These are phyloP conservation scores for Alcis repandata DNA, from an alignment of 2,888 invertebrate genomes.

Conservation along the genomic window DNA sequence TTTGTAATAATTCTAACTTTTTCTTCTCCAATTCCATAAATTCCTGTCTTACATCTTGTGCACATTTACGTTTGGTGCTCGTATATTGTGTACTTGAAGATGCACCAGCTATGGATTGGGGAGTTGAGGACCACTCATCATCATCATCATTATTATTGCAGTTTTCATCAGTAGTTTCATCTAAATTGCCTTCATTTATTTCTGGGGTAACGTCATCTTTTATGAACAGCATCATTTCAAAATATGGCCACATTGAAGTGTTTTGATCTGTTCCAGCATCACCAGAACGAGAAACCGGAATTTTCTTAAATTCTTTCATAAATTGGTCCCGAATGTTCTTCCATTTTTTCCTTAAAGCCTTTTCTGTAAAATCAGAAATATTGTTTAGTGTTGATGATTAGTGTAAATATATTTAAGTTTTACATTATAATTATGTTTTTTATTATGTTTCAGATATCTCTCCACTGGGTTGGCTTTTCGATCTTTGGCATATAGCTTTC, in stretches of 20 bases:
- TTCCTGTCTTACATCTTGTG: slow-evolving; percentile 51
- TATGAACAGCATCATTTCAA: slow-evolving; percentile 12
- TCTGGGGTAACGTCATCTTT: slow-evolving; percentile 28
- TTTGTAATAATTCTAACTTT: slow-evolving; percentile 52
- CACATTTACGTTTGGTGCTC: slow-evolving; percentile 51
- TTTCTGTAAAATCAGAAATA: slow-evolving; percentile 42
- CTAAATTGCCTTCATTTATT: slow-evolving; percentile 21
- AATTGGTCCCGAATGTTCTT: slow-evolving; percentile 48
- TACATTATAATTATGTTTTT: too few relatives aligned
- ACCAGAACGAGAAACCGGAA: slow-evolving; percentile 37
- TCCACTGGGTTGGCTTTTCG: slow-evolving; percentile 44
- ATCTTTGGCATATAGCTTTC: slow-evolving; percentile 17
- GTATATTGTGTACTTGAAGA: slow-evolving; percentile 50
- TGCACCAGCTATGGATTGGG: slow-evolving; percentile 47
- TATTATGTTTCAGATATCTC: slow-evolving; percentile 32
- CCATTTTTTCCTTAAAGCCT: slow-evolving; percentile 47
- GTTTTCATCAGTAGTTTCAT: slow-evolving; percentile 48
- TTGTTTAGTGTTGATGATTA: slow-evolving; percentile 39
- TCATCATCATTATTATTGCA: too few relatives aligned
- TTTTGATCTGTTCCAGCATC: slow-evolving; percentile 43
- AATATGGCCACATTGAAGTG: slow-evolving; percentile 9
- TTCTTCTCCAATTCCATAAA: slow-evolving; percentile 53
- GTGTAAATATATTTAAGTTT: slow-evolving; percentile 42
- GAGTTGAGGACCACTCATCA: slow-evolving; percentile 47
- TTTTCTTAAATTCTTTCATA: slow-evolving; percentile 43